Percentiles rank a stretch among this genome's conserved stretches.
These are phyloP conservation scores for Drosophila sucinea DNA, from an alignment of 1,140 invertebrate genomes.

Conservation along the genomic window DNA sequence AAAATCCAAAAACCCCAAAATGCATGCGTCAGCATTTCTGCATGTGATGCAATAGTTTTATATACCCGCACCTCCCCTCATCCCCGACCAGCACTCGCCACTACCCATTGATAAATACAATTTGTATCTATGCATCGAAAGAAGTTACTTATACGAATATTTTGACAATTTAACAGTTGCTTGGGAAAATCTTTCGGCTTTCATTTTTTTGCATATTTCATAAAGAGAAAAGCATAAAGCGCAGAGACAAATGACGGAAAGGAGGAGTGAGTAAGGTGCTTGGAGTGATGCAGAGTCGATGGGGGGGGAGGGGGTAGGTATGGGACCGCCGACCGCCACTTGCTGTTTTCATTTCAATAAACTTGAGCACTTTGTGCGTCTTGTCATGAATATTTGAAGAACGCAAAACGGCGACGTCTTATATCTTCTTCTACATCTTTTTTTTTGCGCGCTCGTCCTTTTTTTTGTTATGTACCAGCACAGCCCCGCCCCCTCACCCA, in stretches of 20 bases:
- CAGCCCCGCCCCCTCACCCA: not conserved
- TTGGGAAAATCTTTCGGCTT: slow-evolving; percentile 63
- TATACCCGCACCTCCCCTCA: not conserved
- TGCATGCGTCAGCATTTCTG: slow-evolving; percentile 74
- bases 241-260: slow-evolving; percentile 24
- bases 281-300: no score
- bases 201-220: slow-evolving; percentile 62
- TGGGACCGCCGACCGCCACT: slow-evolving; percentile 50
- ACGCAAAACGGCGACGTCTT: slow-evolving; percentile 70
- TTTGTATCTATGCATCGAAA: not conserved
- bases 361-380: slow-evolving; percentile 75
- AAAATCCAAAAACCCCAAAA: slow-evolving; percentile 21
- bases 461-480: not conserved
- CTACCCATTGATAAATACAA: slow-evolving; percentile 9
- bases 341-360: slow-evolving; percentile 76
- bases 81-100: not conserved
- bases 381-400: slow-evolving; percentile 80
- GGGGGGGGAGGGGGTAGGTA: slow-evolving; percentile 21
- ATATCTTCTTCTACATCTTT: slow-evolving; percentile 7
- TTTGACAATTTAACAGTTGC: slow-evolving; percentile 59
- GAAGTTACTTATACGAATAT: not conserved
- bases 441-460: not conserved
- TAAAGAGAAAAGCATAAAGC: slow-evolving; percentile 50
- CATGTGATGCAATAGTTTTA: slow-evolving; percentile 68
- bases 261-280: not conserved